Evolutionary conservation across 2,888 invertebrate species (phyloP), one percentile per base, ranked within the genome.

Genomic region (Andricus curvator): DNA sequence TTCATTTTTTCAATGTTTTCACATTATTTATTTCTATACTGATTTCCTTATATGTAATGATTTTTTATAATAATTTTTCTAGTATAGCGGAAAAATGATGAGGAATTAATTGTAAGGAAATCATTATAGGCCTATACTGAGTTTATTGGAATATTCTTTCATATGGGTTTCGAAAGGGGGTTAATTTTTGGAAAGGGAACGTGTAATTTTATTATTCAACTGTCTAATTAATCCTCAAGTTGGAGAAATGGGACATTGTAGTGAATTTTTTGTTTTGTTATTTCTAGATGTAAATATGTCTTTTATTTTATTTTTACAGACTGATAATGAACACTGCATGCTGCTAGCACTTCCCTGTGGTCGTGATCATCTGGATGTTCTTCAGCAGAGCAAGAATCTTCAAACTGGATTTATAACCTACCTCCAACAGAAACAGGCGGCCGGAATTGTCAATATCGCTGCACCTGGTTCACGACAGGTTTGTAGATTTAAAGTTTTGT

Each of bases 371-470:
- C 95, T 97, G 94, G 99, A 99, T 93, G 97, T 99, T 81, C 94
- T 98, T 85, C 97, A 98, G 93, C 99, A 99, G 94, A 97, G 97
- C 86, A 96, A 96, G 90, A 97, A 97, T 93, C 95, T 99, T 86
- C 96, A 96, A 88, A 96, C 95, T 84, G 98, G 98, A 86, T 99
- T 99, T 93, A 99, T 99, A 91, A 98, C 97, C 78, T 99, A 99
- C 93, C 94, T 99, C 88, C 97, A 98, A 94, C 96, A 97, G 91
- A 99, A 99, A 93, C 98, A 98, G 94, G 99, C 99, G 83, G 99
- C 99, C 87, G 99, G 99, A 88, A 99, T 99, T 91, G 98, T 99
- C 88, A 99, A 99, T 93, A 97, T 99, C 84, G 96, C 97, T 37
- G 96, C 97, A 85, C 98, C 98, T 79, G 98, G 97, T 85, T 97